Evolutionary conservation across 1,140 invertebrate species (phyloP), one percentile per base, ranked within the genome.

Genomic region (Phymastichus coffea): DNA sequence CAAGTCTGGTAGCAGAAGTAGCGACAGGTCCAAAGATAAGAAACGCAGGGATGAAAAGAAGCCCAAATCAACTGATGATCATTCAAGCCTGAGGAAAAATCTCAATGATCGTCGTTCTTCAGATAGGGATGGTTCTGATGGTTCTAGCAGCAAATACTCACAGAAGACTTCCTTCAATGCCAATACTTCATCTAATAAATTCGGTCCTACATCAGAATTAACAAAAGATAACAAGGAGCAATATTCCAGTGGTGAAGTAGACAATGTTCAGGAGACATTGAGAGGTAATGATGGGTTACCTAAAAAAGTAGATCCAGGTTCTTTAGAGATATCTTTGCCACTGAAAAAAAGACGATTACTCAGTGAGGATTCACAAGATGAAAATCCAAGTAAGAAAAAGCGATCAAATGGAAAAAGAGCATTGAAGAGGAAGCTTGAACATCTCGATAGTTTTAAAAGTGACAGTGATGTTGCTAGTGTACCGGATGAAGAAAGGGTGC

Each of bases 81-180:
- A 80, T 62, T 75, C 72, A 1, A 78, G 75, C 55, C 66, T 76
- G 7, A 67, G 73, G 4, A 80, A 77, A 55, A 76, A 68, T 48
- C 76, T 75, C 0, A 76, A 71, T 14, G 77, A 80, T 66, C 74
- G 77, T 9, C 69, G 77, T 37, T 80, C 79, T 0, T 79, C 76
- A 0, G 79, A 80, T 17, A 68, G 77, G 26, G 79, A 80, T 63
- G 77, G 79, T 8, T 79, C 79, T 0, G 80, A 76, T 51, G 79
- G 77, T 22, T 79, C 77, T 0, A 74, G 68, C 33, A 72, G 75
- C n/a, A 80, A 75, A 64, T 74, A 65, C 47, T 72, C 71, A 2
- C 67, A 76, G 4, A 75, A 75, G 49, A 71, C 61, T 44, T 65
- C 66, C 8, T 71, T 30, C 20, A 66, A 54, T 63, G 64, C 70